These are phyloP conservation scores for Camelus dromedarius DNA, from an alignment of 2,113 vertebrate species.

Conservation along the genomic window DNA sequence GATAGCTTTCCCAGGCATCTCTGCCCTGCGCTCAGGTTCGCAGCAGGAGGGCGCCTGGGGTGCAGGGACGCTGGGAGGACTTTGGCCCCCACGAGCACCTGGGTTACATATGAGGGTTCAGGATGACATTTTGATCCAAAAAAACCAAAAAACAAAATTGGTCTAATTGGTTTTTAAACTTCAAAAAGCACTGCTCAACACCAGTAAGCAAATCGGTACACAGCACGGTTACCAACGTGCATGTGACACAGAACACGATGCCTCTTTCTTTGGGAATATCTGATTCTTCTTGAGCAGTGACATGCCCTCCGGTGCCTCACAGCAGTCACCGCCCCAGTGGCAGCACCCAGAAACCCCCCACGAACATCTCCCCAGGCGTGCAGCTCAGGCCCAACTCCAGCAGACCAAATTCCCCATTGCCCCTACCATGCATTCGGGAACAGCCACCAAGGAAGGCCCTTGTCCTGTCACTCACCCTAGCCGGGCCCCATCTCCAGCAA, in stretches of 20 bases:
- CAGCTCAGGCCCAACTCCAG: neutral
- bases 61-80: neutral
- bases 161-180: neutral
- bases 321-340: neutral
- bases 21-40: neutral
- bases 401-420: neutral
- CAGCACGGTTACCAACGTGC: too few species aligned
- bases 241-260: neutral
- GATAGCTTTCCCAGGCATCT: rapidly evolving
- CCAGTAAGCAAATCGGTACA: neutral
- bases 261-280: neutral
- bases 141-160: neutral
- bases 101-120: neutral
- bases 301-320: neutral
- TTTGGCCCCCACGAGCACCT: neutral
- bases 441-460: neutral
- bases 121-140: neutral
- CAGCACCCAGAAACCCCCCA: neutral
- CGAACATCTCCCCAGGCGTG: neutral
- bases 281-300: neutral
- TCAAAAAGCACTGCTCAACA: neutral
- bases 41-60: neutral
- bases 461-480: neutral
- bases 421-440: rapidly evolving
- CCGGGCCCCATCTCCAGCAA: neutral